phyloP scores from a whole-genome alignment of 2,888 invertebrate genomes.

The Heliconius ethilla region DNA sequence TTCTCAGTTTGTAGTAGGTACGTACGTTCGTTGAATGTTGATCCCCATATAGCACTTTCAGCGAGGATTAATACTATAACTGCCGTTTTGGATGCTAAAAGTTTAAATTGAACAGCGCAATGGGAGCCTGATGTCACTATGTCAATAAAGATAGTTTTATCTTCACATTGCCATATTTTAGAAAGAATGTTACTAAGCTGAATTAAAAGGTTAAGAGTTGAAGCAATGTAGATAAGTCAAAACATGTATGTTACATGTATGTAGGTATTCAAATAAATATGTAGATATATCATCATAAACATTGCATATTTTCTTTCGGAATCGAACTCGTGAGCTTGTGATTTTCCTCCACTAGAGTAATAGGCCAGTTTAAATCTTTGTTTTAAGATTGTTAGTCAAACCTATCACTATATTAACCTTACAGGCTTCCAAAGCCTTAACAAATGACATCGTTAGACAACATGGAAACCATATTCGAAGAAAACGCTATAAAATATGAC shows the following conservation, averaged over 20 bases:
- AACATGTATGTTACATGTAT: no score
- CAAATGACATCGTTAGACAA: not conserved
- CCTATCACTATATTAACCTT: not conserved
- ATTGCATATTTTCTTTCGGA: no score
- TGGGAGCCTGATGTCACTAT: not conserved
- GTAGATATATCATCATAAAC: no score
- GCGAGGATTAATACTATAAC: constrained; percentile 18
- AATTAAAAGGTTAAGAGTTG: no score
- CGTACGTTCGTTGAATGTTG: constrained; percentile 26
- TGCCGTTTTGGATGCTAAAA: no score
- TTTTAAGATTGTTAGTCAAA: not conserved
- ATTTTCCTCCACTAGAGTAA: no score
- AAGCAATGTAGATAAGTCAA: no score
- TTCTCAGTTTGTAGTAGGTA: constrained; percentile 25
- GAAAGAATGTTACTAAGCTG: not conserved
- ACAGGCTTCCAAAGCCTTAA: not conserved
- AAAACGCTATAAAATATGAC: not conserved
- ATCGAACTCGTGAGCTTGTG: no score
- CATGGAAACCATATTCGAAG: not conserved
- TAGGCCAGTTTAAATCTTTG: no score
- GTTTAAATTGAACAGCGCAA: no score
- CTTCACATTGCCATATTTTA: not conserved
- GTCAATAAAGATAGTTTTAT: not conserved
- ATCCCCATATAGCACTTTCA: constrained; percentile 29
- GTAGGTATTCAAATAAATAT: no score